Conservation (phyloP, 2,113 vertebrate species). For the Oceanodroma tethys region DNA sequence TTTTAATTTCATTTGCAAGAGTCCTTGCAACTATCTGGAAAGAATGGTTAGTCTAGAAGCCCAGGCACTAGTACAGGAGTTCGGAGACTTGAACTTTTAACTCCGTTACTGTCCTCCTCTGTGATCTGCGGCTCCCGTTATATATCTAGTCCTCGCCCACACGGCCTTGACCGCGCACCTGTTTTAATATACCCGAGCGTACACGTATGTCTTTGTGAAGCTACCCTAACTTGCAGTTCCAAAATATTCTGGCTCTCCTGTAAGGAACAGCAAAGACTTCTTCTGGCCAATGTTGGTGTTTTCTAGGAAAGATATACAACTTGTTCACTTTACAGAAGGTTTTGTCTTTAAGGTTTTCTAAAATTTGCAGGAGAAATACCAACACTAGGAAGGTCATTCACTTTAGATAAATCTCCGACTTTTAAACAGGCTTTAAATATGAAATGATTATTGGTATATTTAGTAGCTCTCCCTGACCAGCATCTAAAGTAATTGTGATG, state of each 20-base stretch:
- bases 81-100: not conserved
- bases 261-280: not conserved
- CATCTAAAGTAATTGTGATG: conserved; percentile 43
- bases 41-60: not conserved
- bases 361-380: not conserved
- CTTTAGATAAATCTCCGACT: conserved; percentile 2
- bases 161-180: not conserved
- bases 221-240: not conserved
- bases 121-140: not conserved
- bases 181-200: accelerated
- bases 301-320: not conserved
- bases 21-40: not conserved
- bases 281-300: not conserved
- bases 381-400: not conserved
- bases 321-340: not conserved
- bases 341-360: not conserved
- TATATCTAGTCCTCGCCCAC: not conserved
- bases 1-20: not conserved
- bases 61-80: not conserved
- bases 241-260: not conserved
- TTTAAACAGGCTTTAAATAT: conserved; percentile 49
- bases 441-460: conserved; percentile 11
- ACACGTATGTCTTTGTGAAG: not conserved
- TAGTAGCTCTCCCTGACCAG: conserved; percentile 15
- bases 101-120: not conserved